Conservation (phyloP, 1,140 invertebrate species). For the Charaxes varanes region DNA sequence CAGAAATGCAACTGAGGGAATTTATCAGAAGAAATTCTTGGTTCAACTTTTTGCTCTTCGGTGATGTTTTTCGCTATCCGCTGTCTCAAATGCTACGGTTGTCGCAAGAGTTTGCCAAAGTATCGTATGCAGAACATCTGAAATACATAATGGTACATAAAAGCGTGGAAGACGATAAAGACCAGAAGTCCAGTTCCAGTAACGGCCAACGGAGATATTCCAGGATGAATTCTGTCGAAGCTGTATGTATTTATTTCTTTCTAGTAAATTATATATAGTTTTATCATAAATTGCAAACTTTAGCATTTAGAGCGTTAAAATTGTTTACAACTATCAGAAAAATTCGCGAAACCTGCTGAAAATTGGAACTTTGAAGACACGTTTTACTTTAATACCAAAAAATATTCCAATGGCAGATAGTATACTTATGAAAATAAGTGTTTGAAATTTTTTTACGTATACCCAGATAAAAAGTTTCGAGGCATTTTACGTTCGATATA, state of each 20-base stretch:
- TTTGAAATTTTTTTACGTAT: no score
- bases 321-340: no score
- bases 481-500: no score
- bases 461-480: no score
- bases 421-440: no score
- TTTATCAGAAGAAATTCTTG: slow-evolving; percentile 75
- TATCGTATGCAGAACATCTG: slow-evolving; percentile 73
- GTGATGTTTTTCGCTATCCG: slow-evolving; percentile 78
- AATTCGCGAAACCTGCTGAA: no score
- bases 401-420: no score
- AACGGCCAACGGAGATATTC: slow-evolving; percentile 56
- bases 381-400: no score
- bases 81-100: slow-evolving; percentile 73
- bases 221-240: slow-evolving; percentile 55
- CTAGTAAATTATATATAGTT: no score
- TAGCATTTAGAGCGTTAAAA: no score
- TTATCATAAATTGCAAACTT: no score
- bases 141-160: slow-evolving; percentile 72
- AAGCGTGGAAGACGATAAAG: slow-evolving; percentile 54
- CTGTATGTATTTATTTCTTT: slow-evolving; percentile 45
- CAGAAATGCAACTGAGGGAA: slow-evolving; percentile 72
- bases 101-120: slow-evolving; percentile 69
- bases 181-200: slow-evolving; percentile 45
- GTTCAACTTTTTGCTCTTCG: slow-evolving; percentile 79
- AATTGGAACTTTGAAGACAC: no score